Evolutionary conservation across 30 jellyfish, hydroid and myxozoan species (phyloP), one percentile per base, ranked within the genome.

Genomic region (Aurelia aurita complex sp. Pacific): DNA sequence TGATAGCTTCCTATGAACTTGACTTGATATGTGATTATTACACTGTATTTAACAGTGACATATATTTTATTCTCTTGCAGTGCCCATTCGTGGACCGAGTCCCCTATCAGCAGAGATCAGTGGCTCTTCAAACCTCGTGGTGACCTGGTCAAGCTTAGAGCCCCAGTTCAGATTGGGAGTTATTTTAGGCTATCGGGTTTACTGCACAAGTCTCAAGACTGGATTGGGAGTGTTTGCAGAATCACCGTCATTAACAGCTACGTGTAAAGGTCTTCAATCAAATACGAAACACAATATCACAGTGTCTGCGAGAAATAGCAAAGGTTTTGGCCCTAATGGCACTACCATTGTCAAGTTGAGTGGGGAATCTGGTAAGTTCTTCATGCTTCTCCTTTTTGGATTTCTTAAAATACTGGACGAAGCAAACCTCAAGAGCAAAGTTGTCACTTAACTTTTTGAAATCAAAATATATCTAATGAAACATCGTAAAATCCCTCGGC

Each of bases 251-350:
- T 23, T n/a, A 13, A 18, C 72, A 0, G 85, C 57, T 5, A 51
- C 51, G 55, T n/a, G 61, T 15, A 74, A 18, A 16, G 53, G 57
- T 1, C 63, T 74, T 15, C 50, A 74, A 29, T 57, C 85, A 74
- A 23, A 10, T 16, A 34, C 72, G 13, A 74, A 46, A 17, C 59
- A 74, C 16, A 54, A 69, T 7, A 18, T 74, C 9, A 54, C 14
- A 5, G 52, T 74, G 6, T 51, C 85, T n/a, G 85, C 85, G 15
- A 15, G 5, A 10, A 74, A 74, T 33, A 54, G 34, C 70, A 74
- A 74, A 53, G 85, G 85, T 2, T 74, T 51, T n/a, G 85, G 85
- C 34, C 72, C 85, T 3, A 74, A 74, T 38, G 35, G 72, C 59
- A 46, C 57, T 19, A 10, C 43, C 10, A 64, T 46, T 3, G 53